These are phyloP conservation scores for Phaetusa simplex DNA, from an alignment of 2,113 vertebrate species.

Conservation along the genomic window DNA sequence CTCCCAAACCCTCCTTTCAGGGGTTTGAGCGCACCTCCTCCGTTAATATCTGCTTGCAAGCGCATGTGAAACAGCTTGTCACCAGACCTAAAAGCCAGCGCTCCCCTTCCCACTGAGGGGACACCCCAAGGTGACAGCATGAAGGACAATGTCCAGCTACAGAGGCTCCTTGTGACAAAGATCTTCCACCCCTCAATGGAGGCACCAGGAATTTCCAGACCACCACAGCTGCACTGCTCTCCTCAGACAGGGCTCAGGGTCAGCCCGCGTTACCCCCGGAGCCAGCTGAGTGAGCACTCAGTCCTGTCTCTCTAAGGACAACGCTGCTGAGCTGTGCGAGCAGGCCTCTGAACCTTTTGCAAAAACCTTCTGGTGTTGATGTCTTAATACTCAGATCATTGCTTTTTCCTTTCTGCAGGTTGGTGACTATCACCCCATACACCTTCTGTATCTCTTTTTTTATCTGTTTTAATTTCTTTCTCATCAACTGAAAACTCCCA, in stretches of 20 bases:
- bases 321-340: not conserved
- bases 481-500: not conserved
- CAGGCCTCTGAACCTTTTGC: not conserved
- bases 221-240: accelerated
- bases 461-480: not conserved
- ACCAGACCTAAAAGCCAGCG: not conserved
- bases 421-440: not conserved
- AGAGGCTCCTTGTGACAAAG: not conserved
- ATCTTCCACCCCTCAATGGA: not conserved
- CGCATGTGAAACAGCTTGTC: accelerated
- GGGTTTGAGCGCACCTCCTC: not conserved
- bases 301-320: not conserved
- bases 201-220: not conserved
- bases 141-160: not conserved
- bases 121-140: not conserved
- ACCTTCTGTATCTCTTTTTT: not conserved
- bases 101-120: not conserved
- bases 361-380: not conserved
- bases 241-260: no score
- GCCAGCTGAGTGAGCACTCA: not conserved
- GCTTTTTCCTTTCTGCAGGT: not conserved
- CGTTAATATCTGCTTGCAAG: not conserved
- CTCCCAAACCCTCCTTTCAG: not conserved
- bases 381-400: not conserved
- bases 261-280: not conserved